A percentile compares a stretch with the other conserved stretches of the same genome.
These are phyloP conservation scores for Bhutanitis thaidina DNA, from an alignment of 2,888 invertebrate species.

Conservation along the genomic window DNA sequence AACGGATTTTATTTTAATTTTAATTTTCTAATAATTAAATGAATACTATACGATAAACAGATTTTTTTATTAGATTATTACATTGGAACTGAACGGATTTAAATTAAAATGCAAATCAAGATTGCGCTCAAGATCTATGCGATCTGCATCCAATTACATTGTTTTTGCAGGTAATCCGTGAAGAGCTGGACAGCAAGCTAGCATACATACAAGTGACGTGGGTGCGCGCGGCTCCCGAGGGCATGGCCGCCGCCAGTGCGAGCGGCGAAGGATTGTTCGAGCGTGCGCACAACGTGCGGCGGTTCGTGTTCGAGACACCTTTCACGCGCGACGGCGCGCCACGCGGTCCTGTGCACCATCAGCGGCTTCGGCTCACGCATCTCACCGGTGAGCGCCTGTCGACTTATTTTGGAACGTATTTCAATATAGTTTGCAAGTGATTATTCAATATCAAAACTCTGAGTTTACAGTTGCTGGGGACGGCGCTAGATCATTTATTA, in stretches of 20 bases:
- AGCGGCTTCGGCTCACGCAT: conserved; percentile 94
- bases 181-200: conserved; percentile 88
- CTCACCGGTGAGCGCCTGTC: conserved; percentile 84
- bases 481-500: no score
- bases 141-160: neutral
- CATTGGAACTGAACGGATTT: no score
- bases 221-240: conserved; percentile 94
- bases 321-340: conserved; percentile 92
- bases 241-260: conserved; percentile 84
- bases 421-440: no score
- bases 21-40: no score
- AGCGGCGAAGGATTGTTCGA: conserved; percentile 92
- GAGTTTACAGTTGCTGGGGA: no score
- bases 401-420: neutral
- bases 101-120: no score
- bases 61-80: no score
- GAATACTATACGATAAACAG: no score
- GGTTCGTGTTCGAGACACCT: conserved; percentile 97
- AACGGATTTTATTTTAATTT: no score
- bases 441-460: no score
- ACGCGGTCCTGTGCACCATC: conserved; percentile 90
- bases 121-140: no score
- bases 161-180: conserved; percentile 81
- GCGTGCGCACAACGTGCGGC: conserved; percentile 91
- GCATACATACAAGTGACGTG: conserved; percentile 97